Base-by-base conservation (phyloP, 2,113 vertebrate genomes). In the Phrynosoma platyrhinos region DNA sequence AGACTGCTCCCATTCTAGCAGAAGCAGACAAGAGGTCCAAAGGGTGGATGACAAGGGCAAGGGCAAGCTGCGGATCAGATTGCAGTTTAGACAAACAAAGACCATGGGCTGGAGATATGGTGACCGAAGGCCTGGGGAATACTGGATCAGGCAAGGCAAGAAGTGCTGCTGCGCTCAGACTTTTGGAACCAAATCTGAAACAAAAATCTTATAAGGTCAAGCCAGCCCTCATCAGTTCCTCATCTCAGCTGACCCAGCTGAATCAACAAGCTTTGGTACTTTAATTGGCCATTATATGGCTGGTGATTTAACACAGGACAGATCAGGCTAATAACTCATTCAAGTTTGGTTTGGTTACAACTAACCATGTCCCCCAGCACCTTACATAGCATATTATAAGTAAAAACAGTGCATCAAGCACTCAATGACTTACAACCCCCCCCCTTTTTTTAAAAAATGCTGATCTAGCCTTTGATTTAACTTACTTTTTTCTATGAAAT, bases 401-500 rank as follows among this genome's bases (percentile, higher is more conserved):
- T 66, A 72, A 52, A 86, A 62, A 64, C 36, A 74, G 27, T 87
- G 36, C 9, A 89, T 91, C 79, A 32, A 9, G 42, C 13, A 30
- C 76, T 62, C 52, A 47, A 3, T 0, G 40, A 83, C 79, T 79
- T 18, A 25, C 79, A 89, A 83, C 91, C 88, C 81, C 53, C 81
- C 87, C 89, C 87, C n/a, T 92, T 89, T 64, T 27, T 47, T 47
- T 47, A 47, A 47, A 47, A 47, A 47, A 93, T 93, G 93, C 86
- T 88, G 64, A 89, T 94, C 93, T 94, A 93, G 91, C 92, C 87
- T 90, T 90, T 91, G 82, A 53, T 42, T 82, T 42, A 74, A 27
- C 2, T 36, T 90, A 64, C 90, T 53, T 90, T 92, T 80, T 91
- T 92, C 93, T 95, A 81, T 93, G 89, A 91, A 91, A 78, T 21